Evolutionary conservation across 2,113 vertebrate species (phyloP).

Genomic region (Rynchops niger): DNA sequence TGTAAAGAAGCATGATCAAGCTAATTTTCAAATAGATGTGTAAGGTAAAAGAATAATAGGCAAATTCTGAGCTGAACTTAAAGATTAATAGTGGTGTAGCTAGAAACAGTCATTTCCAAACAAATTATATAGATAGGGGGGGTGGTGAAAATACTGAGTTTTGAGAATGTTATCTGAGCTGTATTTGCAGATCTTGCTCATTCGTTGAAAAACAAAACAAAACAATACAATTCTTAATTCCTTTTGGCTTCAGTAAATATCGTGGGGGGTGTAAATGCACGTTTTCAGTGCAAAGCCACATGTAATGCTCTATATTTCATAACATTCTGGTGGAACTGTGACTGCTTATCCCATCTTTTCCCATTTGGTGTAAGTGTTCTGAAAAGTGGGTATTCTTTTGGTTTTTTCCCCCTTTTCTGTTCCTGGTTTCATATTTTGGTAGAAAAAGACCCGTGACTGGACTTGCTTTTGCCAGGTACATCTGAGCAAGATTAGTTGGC

Average conservation of each 20-base stretch:
- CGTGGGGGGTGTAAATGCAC: not conserved
- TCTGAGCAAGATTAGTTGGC: not conserved
- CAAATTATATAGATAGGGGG: accelerated
- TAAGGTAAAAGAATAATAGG: not conserved
- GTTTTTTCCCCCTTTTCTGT: not conserved
- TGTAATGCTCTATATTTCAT: not conserved
- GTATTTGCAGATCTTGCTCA: not conserved
- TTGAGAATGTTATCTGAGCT: not conserved
- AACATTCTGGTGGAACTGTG: not conserved
- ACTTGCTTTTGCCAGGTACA: not conserved
- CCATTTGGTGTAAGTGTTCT: not conserved
- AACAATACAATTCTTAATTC: not conserved
- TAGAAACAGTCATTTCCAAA: not conserved
- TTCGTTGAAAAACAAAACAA: not conserved
- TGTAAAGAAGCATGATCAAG: not conserved
- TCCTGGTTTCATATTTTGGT: not conserved
- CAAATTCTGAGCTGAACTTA: not conserved
- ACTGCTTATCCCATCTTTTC: not conserved
- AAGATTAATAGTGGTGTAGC: not conserved
- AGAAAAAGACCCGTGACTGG: not conserved
- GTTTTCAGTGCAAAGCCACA: not conserved
- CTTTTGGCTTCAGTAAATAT: not conserved
- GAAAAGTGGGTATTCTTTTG: not conserved
- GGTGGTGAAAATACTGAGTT: not conserved
- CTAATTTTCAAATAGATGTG: not conserved